Evolutionary conservation across 2,888 invertebrate species (phyloP).

Genomic region (Mythimna lalbum): DNA sequence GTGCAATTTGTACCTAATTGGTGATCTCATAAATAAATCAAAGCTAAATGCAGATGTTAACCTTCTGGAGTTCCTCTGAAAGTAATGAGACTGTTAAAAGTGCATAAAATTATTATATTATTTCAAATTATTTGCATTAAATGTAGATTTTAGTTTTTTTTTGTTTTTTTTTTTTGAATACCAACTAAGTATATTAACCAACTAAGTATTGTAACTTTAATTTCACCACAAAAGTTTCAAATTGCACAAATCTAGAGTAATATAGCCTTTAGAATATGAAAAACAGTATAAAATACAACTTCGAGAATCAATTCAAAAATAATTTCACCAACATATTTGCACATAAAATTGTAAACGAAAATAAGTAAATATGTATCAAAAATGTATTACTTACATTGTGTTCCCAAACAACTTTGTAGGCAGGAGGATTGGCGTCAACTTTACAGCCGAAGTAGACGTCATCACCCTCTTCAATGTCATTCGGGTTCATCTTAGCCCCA

Average conservation of each 20-base stretch:
- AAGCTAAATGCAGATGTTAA: too few species aligned
- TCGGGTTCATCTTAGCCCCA: conserved; percentile 88
- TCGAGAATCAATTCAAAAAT: conserved; percentile 19
- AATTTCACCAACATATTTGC: conserved; percentile 21
- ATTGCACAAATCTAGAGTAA: background rate
- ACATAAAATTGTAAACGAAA: conserved; percentile 33
- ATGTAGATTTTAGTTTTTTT: too few species aligned
- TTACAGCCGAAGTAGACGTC: conserved; percentile 88
- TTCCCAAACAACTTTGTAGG: conserved; percentile 89
- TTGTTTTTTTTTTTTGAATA: background rate
- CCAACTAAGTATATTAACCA: background rate
- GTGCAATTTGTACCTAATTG: too few species aligned
- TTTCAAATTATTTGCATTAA: too few species aligned
- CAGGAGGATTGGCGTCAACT: conserved; percentile 88
- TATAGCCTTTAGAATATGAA: background rate
- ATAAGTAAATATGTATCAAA: conserved; percentile 39
- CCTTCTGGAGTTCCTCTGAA: too few species aligned
- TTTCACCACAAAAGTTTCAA: background rate
- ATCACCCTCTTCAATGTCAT: conserved; percentile 89
- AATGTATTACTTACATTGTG: conserved; percentile 84
- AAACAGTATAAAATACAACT: background rate
- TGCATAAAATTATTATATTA: too few species aligned
- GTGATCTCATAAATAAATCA: too few species aligned
- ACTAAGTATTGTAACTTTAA: background rate
- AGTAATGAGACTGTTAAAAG: too few species aligned